Evolutionary conservation across 2,888 invertebrate genomes (phyloP), one percentile per base, ranked within the genome.

Genomic region (Phalera bucephala): DNA sequence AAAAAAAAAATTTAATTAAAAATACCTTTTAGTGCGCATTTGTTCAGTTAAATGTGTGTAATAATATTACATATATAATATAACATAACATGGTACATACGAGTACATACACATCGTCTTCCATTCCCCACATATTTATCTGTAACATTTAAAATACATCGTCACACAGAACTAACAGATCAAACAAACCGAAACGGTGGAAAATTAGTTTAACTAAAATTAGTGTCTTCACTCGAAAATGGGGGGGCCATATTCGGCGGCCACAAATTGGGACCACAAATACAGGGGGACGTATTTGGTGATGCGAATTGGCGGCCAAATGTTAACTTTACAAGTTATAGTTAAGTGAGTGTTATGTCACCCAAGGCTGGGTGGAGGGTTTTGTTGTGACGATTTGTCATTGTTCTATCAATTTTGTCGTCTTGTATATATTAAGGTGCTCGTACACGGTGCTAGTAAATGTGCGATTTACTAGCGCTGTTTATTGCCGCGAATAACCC

Each of bases 181-280:
- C 52, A 65, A 46, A 51, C 56, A 33, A 9, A 33, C 63, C 66
- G 40, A 59, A 63, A 52, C 31, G 31, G 59, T 53, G 36, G 56
- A 56, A 58, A 64, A 68, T 72, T 70, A 74, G 64, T 63, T 71
- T 62, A 50, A 64, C 65, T 69, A 60, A 75, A 80, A 79, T 84
- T 85, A 85, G 82, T 74, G 62, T 42, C 52, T 23, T 32, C 28
- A 8, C 73, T 79, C 77, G 55, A 83, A 84, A 81, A 80, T 75
- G 73, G 65, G 59, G 57, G 52, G 14, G 21, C 84, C 84, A 60
- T 79, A 65, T 81, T 59, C 34, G 80, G 81, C 33, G 23, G 38
- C 49, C 46, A 61, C 64, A 74, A 82, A 82, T 76, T 75, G 72
- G 61, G 50, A 51, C 50, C 40, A 49, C 71, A 80, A 82, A 81